phyloP scores from a whole-genome alignment of 2,888 invertebrate genomes.

The Ariolimax columbianus region DNA sequence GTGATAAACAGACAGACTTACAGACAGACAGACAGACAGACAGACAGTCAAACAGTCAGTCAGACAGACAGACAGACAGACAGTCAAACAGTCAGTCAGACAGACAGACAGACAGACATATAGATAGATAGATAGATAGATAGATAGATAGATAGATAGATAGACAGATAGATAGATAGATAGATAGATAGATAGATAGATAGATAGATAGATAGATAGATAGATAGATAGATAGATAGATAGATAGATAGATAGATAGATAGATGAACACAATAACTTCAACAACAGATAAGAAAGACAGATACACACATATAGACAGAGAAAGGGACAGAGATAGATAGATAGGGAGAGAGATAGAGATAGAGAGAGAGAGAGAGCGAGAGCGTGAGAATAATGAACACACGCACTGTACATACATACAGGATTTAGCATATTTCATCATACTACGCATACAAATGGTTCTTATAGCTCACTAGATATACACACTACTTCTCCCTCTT shows the following conservation, averaged over 20 bases:
- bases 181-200: background rate
- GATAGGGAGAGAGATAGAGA: too few relatives aligned
- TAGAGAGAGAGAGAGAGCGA: too few relatives aligned
- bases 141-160: background rate
- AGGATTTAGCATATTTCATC: too few relatives aligned
- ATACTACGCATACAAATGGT: too few relatives aligned
- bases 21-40: background rate
- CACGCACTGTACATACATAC: too few relatives aligned
- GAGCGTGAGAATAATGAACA: too few relatives aligned
- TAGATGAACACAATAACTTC: background rate
- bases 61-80: too few relatives aligned
- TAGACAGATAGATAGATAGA: background rate
- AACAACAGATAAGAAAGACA: background rate
- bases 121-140: background rate
- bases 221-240: background rate
- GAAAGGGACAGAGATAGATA: too few relatives aligned
- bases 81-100: background rate
- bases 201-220: background rate
- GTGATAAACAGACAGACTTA: too few relatives aligned
- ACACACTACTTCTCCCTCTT: too few relatives aligned
- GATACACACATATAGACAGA: background rate
- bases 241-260: background rate
- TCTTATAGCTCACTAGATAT: too few relatives aligned
- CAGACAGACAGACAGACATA: background rate
- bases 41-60: background rate